phyloP scores from a whole-genome alignment of 2,888 invertebrate genomes.

The Pseudolycoriella hygida region DNA sequence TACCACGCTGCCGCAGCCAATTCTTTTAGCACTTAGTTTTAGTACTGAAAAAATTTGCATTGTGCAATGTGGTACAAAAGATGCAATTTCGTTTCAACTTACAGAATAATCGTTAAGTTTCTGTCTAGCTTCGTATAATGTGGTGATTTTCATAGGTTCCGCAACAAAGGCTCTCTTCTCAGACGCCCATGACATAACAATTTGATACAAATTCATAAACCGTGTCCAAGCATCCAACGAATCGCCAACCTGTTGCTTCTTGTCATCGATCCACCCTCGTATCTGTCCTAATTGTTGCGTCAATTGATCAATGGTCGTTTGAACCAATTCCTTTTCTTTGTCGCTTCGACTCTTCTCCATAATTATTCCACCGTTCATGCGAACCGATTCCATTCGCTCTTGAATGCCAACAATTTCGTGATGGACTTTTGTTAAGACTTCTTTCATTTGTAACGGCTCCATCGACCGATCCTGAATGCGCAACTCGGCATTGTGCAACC shows the following conservation, averaged over 20 bases:
- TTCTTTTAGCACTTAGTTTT: no score
- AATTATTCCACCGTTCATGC: slow-evolving; percentile 60
- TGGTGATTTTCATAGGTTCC: slow-evolving; percentile 59
- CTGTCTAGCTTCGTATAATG: slow-evolving; percentile 64
- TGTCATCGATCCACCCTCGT: slow-evolving; percentile 61
- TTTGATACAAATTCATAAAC: slow-evolving; percentile 65
- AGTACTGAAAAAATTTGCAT: neutral
- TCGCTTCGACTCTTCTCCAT: slow-evolving; percentile 64
- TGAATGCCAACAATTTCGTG: slow-evolving; percentile 50
- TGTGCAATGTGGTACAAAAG: neutral
- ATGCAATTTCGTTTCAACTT: slow-evolving; percentile 19
- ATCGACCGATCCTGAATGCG: slow-evolving; percentile 64
- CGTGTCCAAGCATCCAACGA: slow-evolving; percentile 77
- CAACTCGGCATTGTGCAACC: slow-evolving; percentile 70
- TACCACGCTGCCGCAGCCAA: no score
- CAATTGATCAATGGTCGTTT: slow-evolving; percentile 54
- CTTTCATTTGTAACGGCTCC: slow-evolving; percentile 59
- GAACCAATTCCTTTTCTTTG: slow-evolving; percentile 56
- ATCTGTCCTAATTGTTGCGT: slow-evolving; percentile 65
- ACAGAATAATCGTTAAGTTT: slow-evolving; percentile 78
- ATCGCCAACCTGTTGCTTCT: slow-evolving; percentile 67
- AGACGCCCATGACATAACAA: slow-evolving; percentile 66
- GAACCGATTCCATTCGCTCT: slow-evolving; percentile 61
- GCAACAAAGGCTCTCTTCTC: slow-evolving; percentile 65
- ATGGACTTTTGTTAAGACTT: slow-evolving; percentile 58